These are phyloP conservation scores for Acromyrmex charruanus DNA, from an alignment of 1,140 invertebrate genomes.

Conservation along the genomic window DNA sequence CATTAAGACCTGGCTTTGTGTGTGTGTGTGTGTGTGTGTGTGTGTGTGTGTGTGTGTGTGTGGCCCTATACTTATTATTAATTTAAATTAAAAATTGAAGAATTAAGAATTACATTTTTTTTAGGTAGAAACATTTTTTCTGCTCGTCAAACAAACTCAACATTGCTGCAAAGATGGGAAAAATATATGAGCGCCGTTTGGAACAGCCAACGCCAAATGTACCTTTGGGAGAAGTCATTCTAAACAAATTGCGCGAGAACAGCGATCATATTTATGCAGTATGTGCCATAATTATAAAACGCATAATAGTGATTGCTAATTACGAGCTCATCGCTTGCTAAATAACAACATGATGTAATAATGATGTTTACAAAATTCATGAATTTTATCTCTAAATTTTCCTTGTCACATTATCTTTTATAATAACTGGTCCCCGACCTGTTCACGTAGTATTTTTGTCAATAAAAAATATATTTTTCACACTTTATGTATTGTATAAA, in stretches of 20 bases:
- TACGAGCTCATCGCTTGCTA: not conserved
- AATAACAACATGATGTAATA: not conserved
- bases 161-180: slow-evolving; percentile 30
- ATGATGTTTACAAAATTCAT: slow-evolving; percentile 9
- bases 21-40: too few species aligned
- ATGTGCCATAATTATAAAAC: slow-evolving; percentile 21
- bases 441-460: slow-evolving; percentile 16
- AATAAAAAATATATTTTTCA: slow-evolving; percentile 1
- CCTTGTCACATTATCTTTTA: slow-evolving; percentile 23
- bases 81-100: too few species aligned
- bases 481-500: too few species aligned
- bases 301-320: not conserved
- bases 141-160: not conserved
- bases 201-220: slow-evolving; percentile 36
- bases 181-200: slow-evolving; percentile 52
- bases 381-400: slow-evolving; percentile 37
- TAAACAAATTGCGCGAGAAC: slow-evolving; percentile 52
- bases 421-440: not conserved
- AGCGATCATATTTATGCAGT: slow-evolving; percentile 60
- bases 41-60: too few species aligned
- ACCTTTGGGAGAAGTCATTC: slow-evolving; percentile 66
- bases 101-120: not conserved
- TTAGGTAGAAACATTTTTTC: slow-evolving; percentile 10
- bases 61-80: too few species aligned
- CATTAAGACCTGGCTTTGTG: too few species aligned